Conservation (phyloP, 1,140 invertebrate genomes). For the Solenopsis invicta region DNA sequence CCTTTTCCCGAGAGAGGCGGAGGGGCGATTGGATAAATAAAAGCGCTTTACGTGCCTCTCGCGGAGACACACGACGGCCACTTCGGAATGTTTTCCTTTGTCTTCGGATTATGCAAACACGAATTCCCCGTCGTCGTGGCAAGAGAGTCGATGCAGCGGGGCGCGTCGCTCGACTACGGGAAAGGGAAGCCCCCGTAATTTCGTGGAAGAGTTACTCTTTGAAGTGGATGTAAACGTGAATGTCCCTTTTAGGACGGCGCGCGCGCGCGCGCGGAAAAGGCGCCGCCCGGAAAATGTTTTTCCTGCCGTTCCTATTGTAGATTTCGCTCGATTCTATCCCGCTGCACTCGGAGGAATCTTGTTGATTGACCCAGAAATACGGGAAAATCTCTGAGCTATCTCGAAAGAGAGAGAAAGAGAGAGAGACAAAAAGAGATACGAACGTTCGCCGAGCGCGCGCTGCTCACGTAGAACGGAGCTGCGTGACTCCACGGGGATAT, state of each 20-base stretch:
- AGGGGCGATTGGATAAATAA: conserved; percentile 44
- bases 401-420: neutral
- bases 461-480: no score
- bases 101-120: conserved; percentile 56
- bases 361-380: conserved; percentile 61
- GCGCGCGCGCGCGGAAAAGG: conserved; percentile 8
- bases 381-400: neutral
- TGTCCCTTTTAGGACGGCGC: conserved; percentile 36
- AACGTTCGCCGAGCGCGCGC: neutral
- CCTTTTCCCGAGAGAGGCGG: neutral
- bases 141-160: conserved; percentile 3
- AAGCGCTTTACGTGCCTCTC: conserved; percentile 41
- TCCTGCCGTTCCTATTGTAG: conserved; percentile 34
- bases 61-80: conserved; percentile 17
- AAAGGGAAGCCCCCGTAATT: conserved; percentile 16
- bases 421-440: neutral
- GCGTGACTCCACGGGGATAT: neutral
- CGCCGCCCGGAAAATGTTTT: conserved; percentile 30
- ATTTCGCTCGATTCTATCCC: conserved; percentile 56
- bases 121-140: neutral
- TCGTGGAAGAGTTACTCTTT: conserved; percentile 43
- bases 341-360: conserved; percentile 44
- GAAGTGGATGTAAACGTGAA: conserved; percentile 56
- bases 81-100: conserved; percentile 41
- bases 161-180: neutral